phyloP scores from a whole-genome alignment of 35 echinoderm and acorn worm species.

The Chiridota heheva region DNA sequence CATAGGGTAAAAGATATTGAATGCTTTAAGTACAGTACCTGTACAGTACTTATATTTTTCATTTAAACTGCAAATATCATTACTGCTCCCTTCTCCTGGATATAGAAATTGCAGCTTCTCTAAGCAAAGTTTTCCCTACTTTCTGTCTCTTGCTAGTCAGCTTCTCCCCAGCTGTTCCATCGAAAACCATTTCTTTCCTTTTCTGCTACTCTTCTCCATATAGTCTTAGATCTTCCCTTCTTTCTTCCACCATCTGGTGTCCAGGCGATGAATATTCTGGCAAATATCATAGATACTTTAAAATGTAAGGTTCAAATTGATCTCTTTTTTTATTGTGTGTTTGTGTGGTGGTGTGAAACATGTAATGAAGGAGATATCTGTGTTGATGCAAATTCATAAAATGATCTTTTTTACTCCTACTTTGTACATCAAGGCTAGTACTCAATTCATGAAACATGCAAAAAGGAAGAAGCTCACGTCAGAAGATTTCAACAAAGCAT shows the following conservation, averaged over 20 bases:
- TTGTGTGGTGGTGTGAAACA: background rate
- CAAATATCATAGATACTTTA: background rate
- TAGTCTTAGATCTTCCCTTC: too few species aligned
- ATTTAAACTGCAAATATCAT: too few species aligned
- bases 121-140: too few species aligned
- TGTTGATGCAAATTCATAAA: background rate
- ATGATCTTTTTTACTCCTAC: background rate
- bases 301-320: background rate
- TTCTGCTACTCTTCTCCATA: too few species aligned
- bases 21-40: too few species aligned
- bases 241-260: background rate
- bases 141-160: too few species aligned
- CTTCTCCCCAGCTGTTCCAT: too few species aligned
- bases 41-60: too few species aligned
- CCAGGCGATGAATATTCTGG: background rate
- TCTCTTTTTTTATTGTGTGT: background rate
- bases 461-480: constrained; percentile 71
- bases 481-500: constrained; percentile 95
- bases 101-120: too few species aligned
- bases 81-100: too few species aligned
- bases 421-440: constrained; percentile 66
- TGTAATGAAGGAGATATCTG: background rate
- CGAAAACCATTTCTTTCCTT: too few species aligned
- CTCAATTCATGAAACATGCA: constrained; percentile 98
- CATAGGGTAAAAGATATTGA: too few species aligned